phyloP scores from a whole-genome alignment of 2,113 vertebrate genomes.

The Myodes glareolus region DNA sequence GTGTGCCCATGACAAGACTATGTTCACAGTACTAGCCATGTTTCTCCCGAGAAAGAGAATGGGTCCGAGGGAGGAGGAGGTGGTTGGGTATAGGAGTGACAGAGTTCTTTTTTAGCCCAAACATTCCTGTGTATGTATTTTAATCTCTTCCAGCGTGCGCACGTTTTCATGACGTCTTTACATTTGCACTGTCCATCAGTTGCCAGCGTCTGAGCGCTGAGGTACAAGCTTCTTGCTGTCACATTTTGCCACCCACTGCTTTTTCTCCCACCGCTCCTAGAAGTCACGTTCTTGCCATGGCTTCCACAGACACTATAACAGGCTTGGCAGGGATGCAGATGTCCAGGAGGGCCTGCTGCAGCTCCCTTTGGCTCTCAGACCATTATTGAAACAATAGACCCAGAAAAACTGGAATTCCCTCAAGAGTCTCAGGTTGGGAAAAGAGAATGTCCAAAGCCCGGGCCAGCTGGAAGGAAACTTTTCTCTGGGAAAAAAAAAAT shows the following conservation, averaged over 20 bases:
- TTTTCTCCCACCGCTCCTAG: not conserved
- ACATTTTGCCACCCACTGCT: not conserved
- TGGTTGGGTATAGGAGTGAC: not conserved
- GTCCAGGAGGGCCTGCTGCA: rapidly evolving
- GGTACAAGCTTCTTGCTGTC: not conserved
- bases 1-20: not conserved
- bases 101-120: not conserved
- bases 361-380: not conserved
- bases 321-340: not conserved
- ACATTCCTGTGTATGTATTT: not conserved
- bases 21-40: not conserved
- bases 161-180: slow-evolving; percentile 14
- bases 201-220: not conserved
- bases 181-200: slow-evolving; percentile 11
- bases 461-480: not conserved
- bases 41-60: not conserved
- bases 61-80: not conserved
- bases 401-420: too few relatives aligned
- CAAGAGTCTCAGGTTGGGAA: not conserved
- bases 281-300: not conserved
- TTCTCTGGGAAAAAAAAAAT: not conserved
- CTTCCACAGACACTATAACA: not conserved
- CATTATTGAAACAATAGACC: not conserved
- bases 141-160: slow-evolving; percentile 2
- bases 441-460: too few relatives aligned